Conservation (phyloP, 2,797 vertebrate genomes). For the Ispidina picta region DNA sequence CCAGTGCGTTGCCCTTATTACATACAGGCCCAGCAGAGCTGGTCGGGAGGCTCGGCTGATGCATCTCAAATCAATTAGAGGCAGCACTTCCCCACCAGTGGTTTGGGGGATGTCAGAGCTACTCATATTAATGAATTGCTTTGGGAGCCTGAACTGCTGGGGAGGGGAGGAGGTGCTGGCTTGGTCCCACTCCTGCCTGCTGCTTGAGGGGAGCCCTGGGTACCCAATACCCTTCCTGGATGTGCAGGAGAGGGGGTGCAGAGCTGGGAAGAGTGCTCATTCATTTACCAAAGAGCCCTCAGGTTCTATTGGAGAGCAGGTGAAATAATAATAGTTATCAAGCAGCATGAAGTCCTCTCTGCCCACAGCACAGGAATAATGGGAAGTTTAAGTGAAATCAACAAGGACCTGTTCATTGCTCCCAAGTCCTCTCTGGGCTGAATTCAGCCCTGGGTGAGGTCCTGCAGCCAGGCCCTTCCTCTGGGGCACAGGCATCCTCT, state of each 20-base stretch:
- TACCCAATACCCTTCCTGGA: rapidly evolving
- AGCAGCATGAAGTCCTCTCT: conserved; percentile 9
- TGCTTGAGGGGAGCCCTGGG: background rate
- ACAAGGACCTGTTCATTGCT: background rate
- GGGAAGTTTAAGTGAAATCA: conserved; percentile 40
- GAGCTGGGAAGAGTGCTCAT: background rate
- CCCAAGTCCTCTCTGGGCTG: background rate
- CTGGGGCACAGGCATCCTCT: background rate
- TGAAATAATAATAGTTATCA: conserved; percentile 26
- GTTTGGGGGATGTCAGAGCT: background rate
- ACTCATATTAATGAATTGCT: background rate
- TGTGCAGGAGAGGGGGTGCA: rapidly evolving
- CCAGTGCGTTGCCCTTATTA: background rate
- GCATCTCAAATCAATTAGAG: conserved; percentile 31
- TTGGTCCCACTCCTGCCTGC: background rate
- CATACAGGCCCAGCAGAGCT: background rate
- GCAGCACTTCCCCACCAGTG: background rate
- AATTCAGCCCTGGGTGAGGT: rapidly evolving
- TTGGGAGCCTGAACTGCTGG: background rate
- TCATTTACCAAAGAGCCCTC: background rate
- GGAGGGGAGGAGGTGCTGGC: background rate
- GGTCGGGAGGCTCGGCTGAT: background rate
- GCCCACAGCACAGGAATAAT: conserved; percentile 4
- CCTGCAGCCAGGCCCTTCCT: background rate
- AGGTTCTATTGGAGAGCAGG: background rate